Percentiles rank a stretch among this genome's conserved stretches.
Evolutionary conservation across 2,888 invertebrate genomes (phyloP).

Genomic region (Hybos culiciformis): DNA sequence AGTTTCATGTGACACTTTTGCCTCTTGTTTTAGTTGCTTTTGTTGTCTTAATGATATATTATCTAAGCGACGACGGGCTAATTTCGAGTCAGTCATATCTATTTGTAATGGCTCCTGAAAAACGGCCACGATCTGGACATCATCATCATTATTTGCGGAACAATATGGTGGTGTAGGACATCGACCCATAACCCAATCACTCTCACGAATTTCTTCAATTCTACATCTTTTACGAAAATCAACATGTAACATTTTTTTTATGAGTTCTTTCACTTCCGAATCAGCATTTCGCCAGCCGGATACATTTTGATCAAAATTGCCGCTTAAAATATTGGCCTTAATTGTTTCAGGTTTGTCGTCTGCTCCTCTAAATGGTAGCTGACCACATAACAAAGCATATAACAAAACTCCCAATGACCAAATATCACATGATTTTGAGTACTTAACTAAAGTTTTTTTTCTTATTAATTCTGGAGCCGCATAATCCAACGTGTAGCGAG

Average conservation of each 20-base stretch:
- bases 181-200: not conserved
- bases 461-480: slow-evolving; percentile 86
- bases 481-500: slow-evolving; percentile 78
- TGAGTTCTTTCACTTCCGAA: slow-evolving; percentile 5
- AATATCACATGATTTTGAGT: slow-evolving; percentile 86
- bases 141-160: not conserved
- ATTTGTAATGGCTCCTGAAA: not conserved
- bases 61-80: not conserved
- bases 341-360: slow-evolving; percentile 16
- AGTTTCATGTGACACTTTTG: not conserved
- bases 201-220: slow-evolving; percentile 5
- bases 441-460: slow-evolving; percentile 35
- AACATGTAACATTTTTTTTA: slow-evolving; percentile 2
- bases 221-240: slow-evolving; percentile 3
- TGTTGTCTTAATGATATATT: not conserved
- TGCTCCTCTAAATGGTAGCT: slow-evolving; percentile 56
- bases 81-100: not conserved
- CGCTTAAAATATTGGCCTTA: not conserved
- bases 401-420: slow-evolving; percentile 93
- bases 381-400: slow-evolving; percentile 59
- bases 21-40: not conserved
- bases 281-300: slow-evolving; percentile 2
- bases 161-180: not conserved
- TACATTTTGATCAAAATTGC: not conserved
- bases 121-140: not conserved